Evolutionary conservation across 2,797 vertebrate species (phyloP).

Genomic region (Podarcis lilfordi): DNA sequence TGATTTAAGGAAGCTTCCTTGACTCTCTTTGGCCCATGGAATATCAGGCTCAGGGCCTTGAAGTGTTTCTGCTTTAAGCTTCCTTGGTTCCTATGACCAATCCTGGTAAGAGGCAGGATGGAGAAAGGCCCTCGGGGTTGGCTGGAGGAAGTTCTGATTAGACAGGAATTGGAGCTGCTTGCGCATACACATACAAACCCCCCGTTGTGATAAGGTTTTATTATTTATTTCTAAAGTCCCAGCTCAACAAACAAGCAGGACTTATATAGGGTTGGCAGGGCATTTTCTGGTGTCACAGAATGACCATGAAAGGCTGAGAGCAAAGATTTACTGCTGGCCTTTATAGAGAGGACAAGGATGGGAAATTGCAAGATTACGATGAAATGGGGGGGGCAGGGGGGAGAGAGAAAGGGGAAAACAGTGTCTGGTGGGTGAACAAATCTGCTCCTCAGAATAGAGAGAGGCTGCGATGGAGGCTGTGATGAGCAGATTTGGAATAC

Average conservation of each 20-base stretch:
- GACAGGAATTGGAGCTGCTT: conserved; percentile 47
- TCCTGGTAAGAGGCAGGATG: background rate
- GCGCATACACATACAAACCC: background rate
- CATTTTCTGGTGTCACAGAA: conserved; percentile 45
- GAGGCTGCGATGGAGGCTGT: background rate
- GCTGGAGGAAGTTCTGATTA: background rate
- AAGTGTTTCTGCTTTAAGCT: too few species aligned
- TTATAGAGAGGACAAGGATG: conserved; percentile 14
- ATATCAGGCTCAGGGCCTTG: too few species aligned
- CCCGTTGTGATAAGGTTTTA: conserved; percentile 62
- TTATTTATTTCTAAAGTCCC: conserved; percentile 58
- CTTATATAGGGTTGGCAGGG: conserved; percentile 38
- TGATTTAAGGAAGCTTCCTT: too few species aligned
- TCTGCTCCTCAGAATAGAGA: background rate
- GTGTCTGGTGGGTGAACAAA: background rate
- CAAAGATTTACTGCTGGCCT: conserved; percentile 41
- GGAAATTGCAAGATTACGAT: background rate
- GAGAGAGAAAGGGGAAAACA: background rate
- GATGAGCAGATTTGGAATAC: background rate
- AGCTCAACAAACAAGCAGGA: conserved; percentile 31
- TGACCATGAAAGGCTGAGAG: conserved; percentile 35
- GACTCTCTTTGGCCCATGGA: too few species aligned
- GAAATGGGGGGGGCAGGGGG: background rate
- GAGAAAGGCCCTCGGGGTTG: background rate
- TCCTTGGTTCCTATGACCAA: background rate